Evolutionary conservation across 2,797 vertebrate genomes (phyloP).

Genomic region (Chelon auratus): DNA sequence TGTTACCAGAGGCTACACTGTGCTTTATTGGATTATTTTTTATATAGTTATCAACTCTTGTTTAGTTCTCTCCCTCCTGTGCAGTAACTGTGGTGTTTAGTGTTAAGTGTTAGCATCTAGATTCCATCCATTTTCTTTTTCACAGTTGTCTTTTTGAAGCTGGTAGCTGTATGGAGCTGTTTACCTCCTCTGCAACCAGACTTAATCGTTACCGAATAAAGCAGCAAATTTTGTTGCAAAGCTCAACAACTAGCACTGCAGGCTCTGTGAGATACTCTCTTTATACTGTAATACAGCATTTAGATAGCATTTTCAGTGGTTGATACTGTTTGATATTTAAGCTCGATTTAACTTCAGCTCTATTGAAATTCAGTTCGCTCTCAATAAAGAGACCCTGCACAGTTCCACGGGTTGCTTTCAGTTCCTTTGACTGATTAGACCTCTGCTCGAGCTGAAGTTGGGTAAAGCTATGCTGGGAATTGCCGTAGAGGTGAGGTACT

Average conservation of each 20-base stretch:
- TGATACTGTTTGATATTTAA: too few species aligned
- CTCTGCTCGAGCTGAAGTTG: conserved; percentile 10
- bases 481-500: neutral
- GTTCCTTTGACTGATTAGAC: conserved; percentile 27
- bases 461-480: conserved; percentile 7
- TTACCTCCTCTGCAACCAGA: neutral
- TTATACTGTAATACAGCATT: neutral
- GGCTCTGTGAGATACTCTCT: neutral
- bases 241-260: too few species aligned
- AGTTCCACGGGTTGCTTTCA: conserved; percentile 1
- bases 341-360: too few species aligned
- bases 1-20: neutral
- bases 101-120: conserved; percentile 23
- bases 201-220: neutral
- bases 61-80: neutral
- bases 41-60: neutral
- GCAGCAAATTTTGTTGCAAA: neutral
- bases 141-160: neutral
- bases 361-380: neutral
- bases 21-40: conserved; percentile 12
- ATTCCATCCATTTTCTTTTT: neutral
- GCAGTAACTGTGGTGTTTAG: conserved; percentile 9
- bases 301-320: neutral
- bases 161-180: neutral
- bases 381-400: neutral